Evolutionary conservation across 2,797 vertebrate genomes (phyloP), one percentile per base, ranked within the genome.

Genomic region (Sciurus carolinensis): DNA sequence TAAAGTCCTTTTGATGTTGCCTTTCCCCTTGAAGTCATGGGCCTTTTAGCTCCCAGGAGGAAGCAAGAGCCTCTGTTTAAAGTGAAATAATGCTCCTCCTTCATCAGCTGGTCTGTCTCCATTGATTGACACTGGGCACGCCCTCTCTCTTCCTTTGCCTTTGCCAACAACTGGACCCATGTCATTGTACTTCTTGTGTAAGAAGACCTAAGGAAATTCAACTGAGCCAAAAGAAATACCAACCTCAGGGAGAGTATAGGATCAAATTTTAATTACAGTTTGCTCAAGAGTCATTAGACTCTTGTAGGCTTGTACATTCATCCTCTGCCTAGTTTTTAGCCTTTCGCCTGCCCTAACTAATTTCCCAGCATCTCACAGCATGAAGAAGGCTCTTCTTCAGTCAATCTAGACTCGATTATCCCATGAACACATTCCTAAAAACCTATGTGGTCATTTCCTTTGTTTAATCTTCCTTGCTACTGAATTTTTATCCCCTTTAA

Each of bases 231-330:
- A 94, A 94, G 64, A 88, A 93, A 80, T 80, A 87, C 28, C 36
- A 85, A 54, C 47, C 75, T 85, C 57, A 3, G 26, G 44, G n/a
- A 81, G 59, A 84, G 24, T 30, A 59, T 17, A 85, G 42, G 30
- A 24, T 91, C 76, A 72, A 57, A 69, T 96, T 96, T 94, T 94
- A 95, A 84, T 88, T 59, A 79, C 14, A 42, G 52, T 72, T 92
- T 64, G 77, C 54, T 87, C 57, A 81, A 50, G 66, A 67, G 66
- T 67, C 66, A 57, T 57, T 24, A 85, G 82, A 76, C n/a, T 79
- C 73, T 66, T 64, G 2, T 15, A 33, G 57, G 36, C 50, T 95
- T 62, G 30, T 13, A 26, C 10, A 20, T 13, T 71, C n/a, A 82
- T 22, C 44, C 30, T 67, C 15, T 44, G 59, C 79, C 26, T 62